Percentiles rank a stretch among this genome's conserved stretches.
Evolutionary conservation across 2,888 invertebrate species (phyloP).

Genomic region (Bibio marci): DNA sequence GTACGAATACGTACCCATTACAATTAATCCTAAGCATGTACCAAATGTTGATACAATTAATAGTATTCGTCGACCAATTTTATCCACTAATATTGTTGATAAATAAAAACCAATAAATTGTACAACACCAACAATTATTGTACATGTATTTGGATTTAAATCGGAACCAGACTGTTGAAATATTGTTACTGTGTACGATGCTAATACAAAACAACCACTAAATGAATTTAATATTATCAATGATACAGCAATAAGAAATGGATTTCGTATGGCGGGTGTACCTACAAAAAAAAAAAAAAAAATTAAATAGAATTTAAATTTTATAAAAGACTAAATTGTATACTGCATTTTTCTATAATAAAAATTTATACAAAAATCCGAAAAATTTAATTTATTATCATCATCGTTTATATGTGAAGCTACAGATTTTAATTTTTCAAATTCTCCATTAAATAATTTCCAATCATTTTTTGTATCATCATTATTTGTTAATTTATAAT

Average conservation of each 20-base stretch:
- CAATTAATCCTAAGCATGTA: slow-evolving; percentile 5
- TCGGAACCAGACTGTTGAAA: slow-evolving; percentile 9
- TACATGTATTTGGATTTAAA: slow-evolving; percentile 10
- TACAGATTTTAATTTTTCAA: not conserved
- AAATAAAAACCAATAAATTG: slow-evolving; percentile 10
- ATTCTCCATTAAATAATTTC: not conserved
- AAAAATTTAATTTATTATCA: not conserved
- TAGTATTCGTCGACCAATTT: slow-evolving; percentile 9
- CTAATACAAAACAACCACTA: slow-evolving; percentile 10
- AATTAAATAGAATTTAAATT: slow-evolving; percentile 8
- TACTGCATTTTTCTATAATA: too few relatives aligned
- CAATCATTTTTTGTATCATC: slow-evolving; percentile 3
- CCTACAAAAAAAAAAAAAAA: not conserved
- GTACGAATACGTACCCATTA: slow-evolving; percentile 7
- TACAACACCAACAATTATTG: slow-evolving; percentile 9
- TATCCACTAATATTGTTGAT: slow-evolving; percentile 9
- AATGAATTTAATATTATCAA: slow-evolving; percentile 9
- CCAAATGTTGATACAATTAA: slow-evolving; percentile 7
- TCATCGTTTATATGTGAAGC: too few relatives aligned
- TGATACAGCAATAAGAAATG: slow-evolving; percentile 6
- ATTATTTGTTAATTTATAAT: not conserved
- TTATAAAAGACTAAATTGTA: too few relatives aligned
- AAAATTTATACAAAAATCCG: too few relatives aligned
- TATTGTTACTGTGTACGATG: slow-evolving; percentile 10
- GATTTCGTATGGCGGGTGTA: not conserved